Conservation (phyloP, 1,140 invertebrate species). For the Drosophila cardini region DNA sequence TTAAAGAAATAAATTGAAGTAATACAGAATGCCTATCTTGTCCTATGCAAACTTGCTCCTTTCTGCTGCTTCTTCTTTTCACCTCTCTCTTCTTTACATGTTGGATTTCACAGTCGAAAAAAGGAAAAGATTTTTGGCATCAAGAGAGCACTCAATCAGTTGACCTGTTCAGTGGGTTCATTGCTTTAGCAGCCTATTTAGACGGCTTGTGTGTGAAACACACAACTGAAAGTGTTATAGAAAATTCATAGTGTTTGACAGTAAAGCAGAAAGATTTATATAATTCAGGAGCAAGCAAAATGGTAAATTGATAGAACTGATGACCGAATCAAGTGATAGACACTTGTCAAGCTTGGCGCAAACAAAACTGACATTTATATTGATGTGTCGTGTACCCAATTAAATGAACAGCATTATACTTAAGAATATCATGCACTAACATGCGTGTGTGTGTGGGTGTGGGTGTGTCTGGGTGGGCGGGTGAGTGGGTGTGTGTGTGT, state of each 20-base stretch:
- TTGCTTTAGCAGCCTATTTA: conserved; percentile 25
- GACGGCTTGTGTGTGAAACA: neutral
- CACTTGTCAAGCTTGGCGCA: conserved; percentile 52
- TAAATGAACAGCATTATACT: conserved; percentile 59
- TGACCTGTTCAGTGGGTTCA: conserved; percentile 7
- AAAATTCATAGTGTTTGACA: conserved; percentile 8
- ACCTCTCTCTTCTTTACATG: neutral
- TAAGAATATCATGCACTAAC: conserved; percentile 11
- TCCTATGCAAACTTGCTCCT: neutral
- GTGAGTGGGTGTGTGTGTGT: neutral
- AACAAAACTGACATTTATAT: conserved; percentile 72
- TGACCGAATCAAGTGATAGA: conserved; percentile 42
- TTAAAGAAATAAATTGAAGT: neutral
- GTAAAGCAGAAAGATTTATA: conserved; percentile 43
- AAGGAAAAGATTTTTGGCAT: conserved; percentile 5
- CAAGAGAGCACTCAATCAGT: conserved; percentile 13
- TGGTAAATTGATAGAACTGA: conserved; percentile 6
- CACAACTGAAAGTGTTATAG: neutral
- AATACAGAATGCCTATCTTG: neutral
- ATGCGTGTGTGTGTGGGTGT: neutral
- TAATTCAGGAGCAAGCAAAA: conserved; percentile 22
- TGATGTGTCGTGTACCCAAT: conserved; percentile 62
- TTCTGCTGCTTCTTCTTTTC: neutral
- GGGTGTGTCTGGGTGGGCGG: neutral
- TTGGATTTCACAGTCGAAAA: neutral